A percentile compares a stretch with the other conserved stretches of the same genome.
These are phyloP conservation scores for Homarus gammarus DNA, from an alignment of 2,888 invertebrate genomes.

Conservation along the genomic window DNA sequence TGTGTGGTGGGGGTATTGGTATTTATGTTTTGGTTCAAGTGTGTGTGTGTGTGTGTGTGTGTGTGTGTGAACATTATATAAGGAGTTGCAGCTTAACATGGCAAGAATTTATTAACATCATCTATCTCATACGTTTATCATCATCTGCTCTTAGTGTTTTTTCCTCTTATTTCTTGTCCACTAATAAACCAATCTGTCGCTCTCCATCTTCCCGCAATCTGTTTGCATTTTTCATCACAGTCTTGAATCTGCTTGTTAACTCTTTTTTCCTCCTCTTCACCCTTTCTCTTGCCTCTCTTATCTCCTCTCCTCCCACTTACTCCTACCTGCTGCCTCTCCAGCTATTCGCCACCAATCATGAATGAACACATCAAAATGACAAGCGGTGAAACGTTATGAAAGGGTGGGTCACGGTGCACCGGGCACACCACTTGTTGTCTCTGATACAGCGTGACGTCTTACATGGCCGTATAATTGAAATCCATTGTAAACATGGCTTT, in stretches of 20 bases:
- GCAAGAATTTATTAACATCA: too few relatives aligned
- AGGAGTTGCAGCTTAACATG: too few relatives aligned
- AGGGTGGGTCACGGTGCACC: conserved; percentile 51
- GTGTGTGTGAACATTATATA: too few relatives aligned
- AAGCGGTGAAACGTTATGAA: conserved; percentile 57
- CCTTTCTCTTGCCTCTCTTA: neutral
- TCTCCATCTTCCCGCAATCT: neutral
- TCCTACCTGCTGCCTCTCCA: conserved; percentile 31
- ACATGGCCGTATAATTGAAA: conserved; percentile 72
- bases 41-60: too few relatives aligned
- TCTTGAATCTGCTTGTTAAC: neutral
- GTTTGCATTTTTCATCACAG: neutral
- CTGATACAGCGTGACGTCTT: conserved; percentile 64
- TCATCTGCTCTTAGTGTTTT: too few relatives aligned
- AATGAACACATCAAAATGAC: conserved; percentile 62
- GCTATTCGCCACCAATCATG: conserved; percentile 58
- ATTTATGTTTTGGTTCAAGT: too few relatives aligned
- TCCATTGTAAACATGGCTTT: conserved; percentile 72
- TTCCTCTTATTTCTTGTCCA: too few relatives aligned
- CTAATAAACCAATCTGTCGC: too few relatives aligned
- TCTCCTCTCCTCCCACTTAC: neutral
- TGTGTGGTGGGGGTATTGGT: too few relatives aligned
- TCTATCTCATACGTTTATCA: too few relatives aligned
- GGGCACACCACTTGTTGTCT: conserved; percentile 36
- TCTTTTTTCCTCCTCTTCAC: neutral